phyloP scores from a whole-genome alignment of 2,797 vertebrate species.

The Percopsis omiscomaycus region DNA sequence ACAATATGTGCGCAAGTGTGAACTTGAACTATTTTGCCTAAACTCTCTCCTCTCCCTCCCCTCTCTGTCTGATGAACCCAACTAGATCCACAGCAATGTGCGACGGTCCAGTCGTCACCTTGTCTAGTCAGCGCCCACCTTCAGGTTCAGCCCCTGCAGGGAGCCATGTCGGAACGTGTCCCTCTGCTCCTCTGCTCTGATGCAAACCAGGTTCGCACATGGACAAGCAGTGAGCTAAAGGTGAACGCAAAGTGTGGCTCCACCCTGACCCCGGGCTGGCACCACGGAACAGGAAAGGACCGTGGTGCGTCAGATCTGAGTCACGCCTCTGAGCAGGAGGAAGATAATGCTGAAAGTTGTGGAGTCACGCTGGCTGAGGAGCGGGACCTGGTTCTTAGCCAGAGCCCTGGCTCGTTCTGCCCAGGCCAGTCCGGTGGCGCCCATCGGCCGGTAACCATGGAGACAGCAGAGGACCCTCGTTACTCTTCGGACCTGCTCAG shows the following conservation, averaged over 20 bases:
- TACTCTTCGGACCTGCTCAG: conserved; percentile 57
- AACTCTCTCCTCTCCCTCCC: conserved; percentile 6
- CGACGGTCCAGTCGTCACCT: conserved; percentile 27
- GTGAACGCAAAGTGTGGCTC: conserved; percentile 22
- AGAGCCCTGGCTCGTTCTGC: neutral
- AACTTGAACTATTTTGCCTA: conserved; percentile 15
- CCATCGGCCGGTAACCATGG: conserved; percentile 6
- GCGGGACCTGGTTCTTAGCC: neutral
- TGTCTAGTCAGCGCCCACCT: conserved; percentile 28
- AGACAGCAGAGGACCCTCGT: conserved; percentile 17
- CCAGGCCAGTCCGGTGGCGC: neutral
- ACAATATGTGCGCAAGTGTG: conserved; percentile 6
- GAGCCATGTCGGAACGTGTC: conserved; percentile 54
- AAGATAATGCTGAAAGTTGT: neutral
- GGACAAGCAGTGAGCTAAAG: conserved; percentile 7
- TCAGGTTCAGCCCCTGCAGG: conserved; percentile 14
- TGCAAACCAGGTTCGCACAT: conserved; percentile 14
- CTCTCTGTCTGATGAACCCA: conserved; percentile 2
- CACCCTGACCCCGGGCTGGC: conserved; percentile 17
- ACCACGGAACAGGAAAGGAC: conserved; percentile 18
- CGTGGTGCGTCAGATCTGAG: conserved; percentile 11
- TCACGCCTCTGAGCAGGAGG: conserved; percentile 2
- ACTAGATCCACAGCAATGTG: conserved; percentile 27
- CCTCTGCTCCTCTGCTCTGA: conserved; percentile 12
- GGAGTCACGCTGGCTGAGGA: neutral